phyloP scores from a whole-genome alignment of 2,113 vertebrate species.

The Chamaea fasciata region DNA sequence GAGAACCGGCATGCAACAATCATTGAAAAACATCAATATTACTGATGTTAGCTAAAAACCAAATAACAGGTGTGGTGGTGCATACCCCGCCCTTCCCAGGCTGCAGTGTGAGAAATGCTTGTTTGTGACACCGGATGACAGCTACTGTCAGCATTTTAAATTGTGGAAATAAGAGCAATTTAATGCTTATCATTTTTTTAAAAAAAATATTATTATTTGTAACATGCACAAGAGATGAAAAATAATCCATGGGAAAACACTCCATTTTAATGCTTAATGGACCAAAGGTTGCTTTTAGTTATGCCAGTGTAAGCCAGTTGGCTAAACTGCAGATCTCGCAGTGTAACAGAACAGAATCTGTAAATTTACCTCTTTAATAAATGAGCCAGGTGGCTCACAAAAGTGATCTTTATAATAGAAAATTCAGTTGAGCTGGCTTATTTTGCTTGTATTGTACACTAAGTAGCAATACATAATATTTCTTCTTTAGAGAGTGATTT shows the following conservation, averaged over 20 bases:
- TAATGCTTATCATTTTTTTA: not conserved
- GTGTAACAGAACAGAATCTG: not conserved
- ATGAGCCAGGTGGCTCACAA: not conserved
- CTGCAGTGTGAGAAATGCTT: not conserved
- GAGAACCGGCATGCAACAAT: constrained; percentile 32
- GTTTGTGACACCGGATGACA: not conserved
- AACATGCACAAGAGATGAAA: not conserved
- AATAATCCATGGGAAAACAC: not conserved
- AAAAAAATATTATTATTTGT: not conserved
- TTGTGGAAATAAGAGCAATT: not conserved
- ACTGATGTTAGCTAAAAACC: not conserved
- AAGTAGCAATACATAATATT: not conserved
- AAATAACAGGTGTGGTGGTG: not conserved
- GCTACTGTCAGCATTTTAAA: not conserved
- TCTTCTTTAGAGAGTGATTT: not conserved
- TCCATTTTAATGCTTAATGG: not conserved
- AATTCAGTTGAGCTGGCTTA: not conserved
- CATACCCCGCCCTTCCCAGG: not conserved
- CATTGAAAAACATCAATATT: not conserved
- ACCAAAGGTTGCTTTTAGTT: not conserved
- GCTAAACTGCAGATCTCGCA: not conserved
- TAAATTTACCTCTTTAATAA: not conserved
- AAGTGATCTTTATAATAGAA: not conserved
- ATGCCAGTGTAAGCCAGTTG: not conserved
- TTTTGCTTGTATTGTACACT: not conserved